These are phyloP conservation scores for Eupithecia vulgata DNA, from an alignment of 2,888 invertebrate genomes.

Conservation along the genomic window DNA sequence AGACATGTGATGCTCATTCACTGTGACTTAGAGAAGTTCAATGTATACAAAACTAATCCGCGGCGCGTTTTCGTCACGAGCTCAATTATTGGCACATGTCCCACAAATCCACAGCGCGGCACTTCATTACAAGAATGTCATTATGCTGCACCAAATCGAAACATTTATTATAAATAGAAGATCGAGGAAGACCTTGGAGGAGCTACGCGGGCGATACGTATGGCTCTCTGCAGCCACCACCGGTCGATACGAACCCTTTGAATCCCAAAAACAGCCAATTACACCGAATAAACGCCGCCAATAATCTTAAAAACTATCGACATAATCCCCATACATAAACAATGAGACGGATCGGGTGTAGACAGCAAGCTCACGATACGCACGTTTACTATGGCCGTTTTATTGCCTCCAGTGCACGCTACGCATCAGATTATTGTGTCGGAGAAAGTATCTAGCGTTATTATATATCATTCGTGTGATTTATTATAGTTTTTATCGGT, in stretches of 20 bases:
- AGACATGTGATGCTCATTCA: slow-evolving; percentile 51
- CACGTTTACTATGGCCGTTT: slow-evolving; percentile 82
- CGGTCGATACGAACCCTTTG: slow-evolving; percentile 54
- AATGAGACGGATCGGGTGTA: slow-evolving; percentile 83
- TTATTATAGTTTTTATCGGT: slow-evolving; percentile 79
- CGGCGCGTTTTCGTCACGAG: slow-evolving; percentile 73
- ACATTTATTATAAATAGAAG: slow-evolving; percentile 81
- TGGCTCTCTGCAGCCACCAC: slow-evolving; percentile 53
- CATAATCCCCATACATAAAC: slow-evolving; percentile 83
- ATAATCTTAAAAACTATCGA: slow-evolving; percentile 80
- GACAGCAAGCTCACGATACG: slow-evolving; percentile 79
- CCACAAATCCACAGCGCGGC: slow-evolving; percentile 77
- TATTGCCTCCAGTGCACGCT: slow-evolving; percentile 69
- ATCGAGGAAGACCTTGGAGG: slow-evolving; percentile 74
- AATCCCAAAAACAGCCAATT: slow-evolving; percentile 67
- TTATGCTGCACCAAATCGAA: slow-evolving; percentile 78
- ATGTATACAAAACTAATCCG: slow-evolving; percentile 70
- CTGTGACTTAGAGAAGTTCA: slow-evolving; percentile 51
- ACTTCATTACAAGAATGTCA: slow-evolving; percentile 83
- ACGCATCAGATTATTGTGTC: slow-evolving; percentile 59
- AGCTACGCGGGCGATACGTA: slow-evolving; percentile 64
- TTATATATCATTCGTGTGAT: slow-evolving; percentile 82
- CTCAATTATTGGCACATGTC: slow-evolving; percentile 80
- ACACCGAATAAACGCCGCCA: slow-evolving; percentile 67
- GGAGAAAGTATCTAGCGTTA: slow-evolving; percentile 77